Evolutionary conservation across 2,888 invertebrate species (phyloP), one percentile per base, ranked within the genome.

Genomic region (Noctuana brunneofusca): DNA sequence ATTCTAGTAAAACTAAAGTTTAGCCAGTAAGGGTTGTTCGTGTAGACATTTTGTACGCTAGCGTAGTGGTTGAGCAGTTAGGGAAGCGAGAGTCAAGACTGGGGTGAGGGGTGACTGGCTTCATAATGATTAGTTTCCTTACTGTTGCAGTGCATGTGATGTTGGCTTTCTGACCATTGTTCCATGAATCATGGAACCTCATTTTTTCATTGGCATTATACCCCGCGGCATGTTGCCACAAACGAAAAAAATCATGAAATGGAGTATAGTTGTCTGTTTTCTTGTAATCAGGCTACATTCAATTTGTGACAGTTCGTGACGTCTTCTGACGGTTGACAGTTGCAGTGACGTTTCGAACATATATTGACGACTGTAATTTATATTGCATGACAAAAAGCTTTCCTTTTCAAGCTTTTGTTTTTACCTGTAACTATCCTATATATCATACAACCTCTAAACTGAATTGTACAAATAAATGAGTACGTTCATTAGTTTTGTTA

Each of bases 61-160:
- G 84, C 64, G 72, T 85, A 84, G 84, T 41, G 65, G 65, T 70
- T 57, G 63, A 70, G 74, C 73, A 73, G 72, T 32, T 63, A 74
- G 74, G 66, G 67, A 70, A 73, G 68, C 72, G 80, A 80, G 80
- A 84, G 71, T 73, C 70, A 87, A 86, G 86, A 86, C 86, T 87
- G 86, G 76, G 69, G 65, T 70, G 66, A 63, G n/a, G 64, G 35
- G 73, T 55, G 48, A 49, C 32, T 53, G 48, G 57, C 6, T 22
- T 48, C 48, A 3, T 11, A 9, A 11, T 35, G 22, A 18, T 57
- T 12, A n/a, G 12, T n/a, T 48, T 48, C 20, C 11, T 4, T 12
- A 4, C 24, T 22, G 12, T n/a, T 48, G 46, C 20, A 20, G 4
- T 0, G 11, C 1, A 3, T 20, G 46, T 20, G 11, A 20, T 20